Percentiles rank a stretch among this genome's conserved stretches.
Conservation (phyloP, 2,797 vertebrate species). For the Acrossocheilus fasciatus region DNA sequence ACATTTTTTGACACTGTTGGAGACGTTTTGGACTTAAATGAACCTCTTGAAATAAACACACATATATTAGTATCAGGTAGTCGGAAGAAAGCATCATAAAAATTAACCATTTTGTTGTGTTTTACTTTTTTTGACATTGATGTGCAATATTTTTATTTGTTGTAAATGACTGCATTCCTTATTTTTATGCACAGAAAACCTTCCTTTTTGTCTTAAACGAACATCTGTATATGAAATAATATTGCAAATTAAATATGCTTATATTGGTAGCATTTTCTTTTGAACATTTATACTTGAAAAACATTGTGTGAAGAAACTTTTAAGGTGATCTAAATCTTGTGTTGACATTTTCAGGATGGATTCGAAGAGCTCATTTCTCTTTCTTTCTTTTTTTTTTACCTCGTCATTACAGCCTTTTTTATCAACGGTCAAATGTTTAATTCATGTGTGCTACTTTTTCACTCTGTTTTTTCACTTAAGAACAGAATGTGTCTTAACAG, state of each 20-base stretch:
- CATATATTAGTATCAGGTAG: not conserved
- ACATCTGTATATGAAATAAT: constrained; percentile 33
- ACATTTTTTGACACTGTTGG: not conserved
- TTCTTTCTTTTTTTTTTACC: not conserved
- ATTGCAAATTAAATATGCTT: constrained; percentile 48
- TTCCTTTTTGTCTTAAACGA: constrained; percentile 39
- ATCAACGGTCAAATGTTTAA: constrained; percentile 22
- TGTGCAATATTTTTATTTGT: constrained; percentile 44
- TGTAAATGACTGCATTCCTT: constrained; percentile 27
- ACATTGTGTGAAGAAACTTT: constrained; percentile 30
- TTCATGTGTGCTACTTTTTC: constrained; percentile 32
- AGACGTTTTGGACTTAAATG: not conserved
- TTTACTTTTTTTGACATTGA: not conserved
- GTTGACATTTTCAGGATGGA: constrained; percentile 14
- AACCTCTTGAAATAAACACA: not conserved
- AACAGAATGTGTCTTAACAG: constrained; percentile 35
- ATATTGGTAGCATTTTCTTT: constrained; percentile 53
- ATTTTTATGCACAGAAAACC: constrained; percentile 46
- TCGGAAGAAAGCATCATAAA: not conserved
- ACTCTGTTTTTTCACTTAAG: constrained; percentile 6
- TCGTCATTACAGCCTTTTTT: constrained; percentile 20
- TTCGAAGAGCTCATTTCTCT: not conserved
- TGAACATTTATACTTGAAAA: constrained; percentile 58
- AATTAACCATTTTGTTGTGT: constrained; percentile 25
- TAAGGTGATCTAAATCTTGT: not conserved